These are phyloP conservation scores for Calephelis perditalis DNA, from an alignment of 2,888 invertebrate genomes.

Conservation along the genomic window DNA sequence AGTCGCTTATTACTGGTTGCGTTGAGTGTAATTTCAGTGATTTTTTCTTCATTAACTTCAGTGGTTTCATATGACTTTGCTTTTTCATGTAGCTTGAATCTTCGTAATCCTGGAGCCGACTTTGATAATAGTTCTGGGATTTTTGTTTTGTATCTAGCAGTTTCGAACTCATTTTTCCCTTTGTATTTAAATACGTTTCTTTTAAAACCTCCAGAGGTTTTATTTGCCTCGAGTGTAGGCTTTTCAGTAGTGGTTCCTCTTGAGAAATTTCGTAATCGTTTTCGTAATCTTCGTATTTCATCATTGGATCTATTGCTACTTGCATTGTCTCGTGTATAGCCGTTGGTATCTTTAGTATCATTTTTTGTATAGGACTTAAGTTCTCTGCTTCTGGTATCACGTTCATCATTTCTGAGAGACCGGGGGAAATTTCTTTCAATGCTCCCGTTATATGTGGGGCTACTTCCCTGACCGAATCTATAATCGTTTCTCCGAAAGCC, in stretches of 20 bases:
- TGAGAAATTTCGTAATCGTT: conserved; percentile 31
- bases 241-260: conserved; percentile 30
- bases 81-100: conserved; percentile 46
- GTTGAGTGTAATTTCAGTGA: conserved; percentile 49
- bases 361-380: conserved; percentile 50
- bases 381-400: conserved; percentile 54
- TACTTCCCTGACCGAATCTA: conserved; percentile 65
- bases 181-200: conserved; percentile 40
- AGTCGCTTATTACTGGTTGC: conserved; percentile 61
- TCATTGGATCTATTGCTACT: conserved; percentile 48
- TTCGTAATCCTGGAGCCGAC: conserved; percentile 58
- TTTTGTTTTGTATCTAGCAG: conserved; percentile 58
- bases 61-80: conserved; percentile 48
- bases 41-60: conserved; percentile 52
- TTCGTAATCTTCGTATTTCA: conserved; percentile 44
- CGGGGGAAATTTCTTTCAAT: conserved; percentile 65
- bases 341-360: conserved; percentile 59
- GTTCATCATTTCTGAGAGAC: conserved; percentile 66
- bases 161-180: conserved; percentile 50
- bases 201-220: conserved; percentile 42
- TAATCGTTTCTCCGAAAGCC: conserved; percentile 65
- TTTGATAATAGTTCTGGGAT: conserved; percentile 57
- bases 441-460: conserved; percentile 68
- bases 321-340: conserved; percentile 65
- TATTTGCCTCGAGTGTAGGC: conserved; percentile 31